These are phyloP conservation scores for Simalia tracyae DNA, from an alignment of 2,797 vertebrate genomes.

Conservation along the genomic window DNA sequence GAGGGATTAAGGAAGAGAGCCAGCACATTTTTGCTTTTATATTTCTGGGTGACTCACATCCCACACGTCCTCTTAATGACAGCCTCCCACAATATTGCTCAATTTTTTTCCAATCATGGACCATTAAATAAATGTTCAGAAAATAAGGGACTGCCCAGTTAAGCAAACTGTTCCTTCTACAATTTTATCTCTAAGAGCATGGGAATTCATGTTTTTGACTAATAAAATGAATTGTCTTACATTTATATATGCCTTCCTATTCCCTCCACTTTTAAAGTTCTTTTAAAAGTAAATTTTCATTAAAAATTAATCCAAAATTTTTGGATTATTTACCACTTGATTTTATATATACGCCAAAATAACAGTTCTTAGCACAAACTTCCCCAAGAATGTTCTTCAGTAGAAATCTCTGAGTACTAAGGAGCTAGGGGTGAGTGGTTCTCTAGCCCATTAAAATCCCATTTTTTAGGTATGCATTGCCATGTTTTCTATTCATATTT, in stretches of 20 bases:
- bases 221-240: too few relatives aligned
- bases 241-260: too few relatives aligned
- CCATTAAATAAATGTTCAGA: background rate
- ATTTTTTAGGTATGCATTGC: background rate
- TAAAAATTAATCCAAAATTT: background rate
- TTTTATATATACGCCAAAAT: background rate
- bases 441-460: background rate
- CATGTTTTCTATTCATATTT: background rate
- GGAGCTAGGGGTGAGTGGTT: background rate
- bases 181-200: background rate
- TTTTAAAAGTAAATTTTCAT: background rate
- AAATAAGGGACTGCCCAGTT: background rate
- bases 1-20: background rate
- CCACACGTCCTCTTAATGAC: background rate
- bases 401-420: background rate
- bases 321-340: background rate
- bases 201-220: background rate
- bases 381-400: background rate
- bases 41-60: background rate
- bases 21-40: background rate
- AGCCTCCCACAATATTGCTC: background rate
- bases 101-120: background rate
- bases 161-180: background rate
- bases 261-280: too few relatives aligned
- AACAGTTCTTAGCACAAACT: background rate